phyloP scores from a whole-genome alignment of 1,140 invertebrate species.

The Bombyx mori region DNA sequence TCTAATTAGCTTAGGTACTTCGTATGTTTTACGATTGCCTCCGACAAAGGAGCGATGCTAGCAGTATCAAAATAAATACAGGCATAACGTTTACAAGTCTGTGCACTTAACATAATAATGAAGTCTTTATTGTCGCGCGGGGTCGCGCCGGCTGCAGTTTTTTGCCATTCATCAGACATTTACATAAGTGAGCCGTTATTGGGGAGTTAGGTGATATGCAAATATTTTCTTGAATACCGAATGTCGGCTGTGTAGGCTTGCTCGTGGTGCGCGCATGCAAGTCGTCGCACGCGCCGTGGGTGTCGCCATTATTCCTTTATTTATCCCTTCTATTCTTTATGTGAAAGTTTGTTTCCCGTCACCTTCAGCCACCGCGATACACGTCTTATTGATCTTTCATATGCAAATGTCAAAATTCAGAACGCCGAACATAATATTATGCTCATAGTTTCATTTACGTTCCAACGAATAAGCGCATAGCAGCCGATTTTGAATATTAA shows the following conservation, averaged over 20 bases:
- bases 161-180: constrained; percentile 50
- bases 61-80: constrained; percentile 62
- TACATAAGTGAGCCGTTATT: constrained; percentile 57
- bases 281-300: constrained; percentile 53
- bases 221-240: constrained; percentile 65
- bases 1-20: constrained; percentile 50
- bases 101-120: constrained; percentile 57
- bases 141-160: constrained; percentile 55
- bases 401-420: constrained; percentile 38
- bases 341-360: constrained; percentile 42
- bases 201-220: constrained; percentile 67
- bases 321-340: constrained; percentile 26
- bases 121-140: constrained; percentile 38
- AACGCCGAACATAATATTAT: not conserved
- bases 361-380: constrained; percentile 34
- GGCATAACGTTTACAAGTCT: constrained; percentile 57
- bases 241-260: constrained; percentile 34
- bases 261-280: constrained; percentile 23
- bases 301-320: constrained; percentile 35
- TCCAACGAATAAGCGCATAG: too few relatives aligned
- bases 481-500: constrained; percentile 3
- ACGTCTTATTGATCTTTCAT: constrained; percentile 41
- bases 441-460: too few relatives aligned
- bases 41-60: constrained; percentile 18
- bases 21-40: constrained; percentile 37